Evolutionary conservation across 2,113 vertebrate species (phyloP), one percentile per base, ranked within the genome.

Genomic region (Amazona guildingii): DNA sequence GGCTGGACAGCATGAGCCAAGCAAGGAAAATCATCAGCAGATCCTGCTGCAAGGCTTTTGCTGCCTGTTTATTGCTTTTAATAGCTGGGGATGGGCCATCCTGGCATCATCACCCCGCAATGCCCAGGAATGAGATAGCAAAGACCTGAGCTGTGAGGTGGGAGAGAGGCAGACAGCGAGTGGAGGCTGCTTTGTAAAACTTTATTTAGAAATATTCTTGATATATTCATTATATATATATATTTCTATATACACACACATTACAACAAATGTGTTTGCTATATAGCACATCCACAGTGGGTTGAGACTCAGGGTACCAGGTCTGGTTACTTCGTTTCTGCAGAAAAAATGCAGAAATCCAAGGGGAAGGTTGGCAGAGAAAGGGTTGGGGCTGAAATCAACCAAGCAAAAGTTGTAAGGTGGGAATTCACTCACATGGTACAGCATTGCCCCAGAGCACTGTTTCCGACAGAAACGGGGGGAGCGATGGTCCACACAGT

Each of bases 151-250:
- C 0, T 1, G 20, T 0, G 11, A 51, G 57, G 17, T 11, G 59
- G 83, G 54, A 90, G 48, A 88, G 59, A 91, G 39, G 78, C 83
- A 83, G 92, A 96, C 86, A 67, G 90, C 33, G 18, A 94, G 79
- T 1, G 21, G 69, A 97, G 54, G 44, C 33, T 97, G 98, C 94
- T 98, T 98, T 98, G 98, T 98, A 98, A 98, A 98, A 97, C 94
- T 98, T 98, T 98, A 98, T 98, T 98, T 98, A 98, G 98, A 98
- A 99, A 99, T 98, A 97, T 98, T 97, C 97, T 98, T 95, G 95
- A 98, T 98, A 99, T 98, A 98, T 96, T 97, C 98, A 98, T 98
- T 98, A 98, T 98, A 98, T 98, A 98, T 98, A 97, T 97, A 96
- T 97, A 97, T 97, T 91, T 94, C 92, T 97, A 97, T 98, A 96